Conservation (phyloP, 2,888 invertebrate species). For the Prenolepis imparis region DNA sequence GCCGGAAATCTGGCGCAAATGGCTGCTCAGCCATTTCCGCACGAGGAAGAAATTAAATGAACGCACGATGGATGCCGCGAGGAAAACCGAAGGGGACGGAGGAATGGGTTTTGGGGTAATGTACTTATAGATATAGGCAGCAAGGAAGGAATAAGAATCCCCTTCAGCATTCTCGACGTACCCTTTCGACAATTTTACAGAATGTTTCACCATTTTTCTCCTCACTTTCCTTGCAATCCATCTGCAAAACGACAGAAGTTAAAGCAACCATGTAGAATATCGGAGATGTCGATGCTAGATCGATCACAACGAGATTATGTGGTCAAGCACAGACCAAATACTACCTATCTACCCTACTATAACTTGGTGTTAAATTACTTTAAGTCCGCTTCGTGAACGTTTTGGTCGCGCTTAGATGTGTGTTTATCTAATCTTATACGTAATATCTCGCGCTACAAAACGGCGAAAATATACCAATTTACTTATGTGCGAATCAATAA, state of each 20-base stretch:
- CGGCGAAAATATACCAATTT: background rate
- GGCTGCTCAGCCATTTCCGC: slow-evolving; percentile 86
- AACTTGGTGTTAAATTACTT: background rate
- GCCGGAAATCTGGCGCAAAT: slow-evolving; percentile 85
- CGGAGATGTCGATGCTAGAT: slow-evolving; percentile 35
- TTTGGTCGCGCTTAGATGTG: background rate
- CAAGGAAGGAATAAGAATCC: slow-evolving; percentile 70
- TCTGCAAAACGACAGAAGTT: slow-evolving; percentile 13
- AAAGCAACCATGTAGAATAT: slow-evolving; percentile 14
- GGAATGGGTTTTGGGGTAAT: slow-evolving; percentile 71
- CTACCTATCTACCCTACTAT: background rate
- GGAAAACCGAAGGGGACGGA: slow-evolving; percentile 51
- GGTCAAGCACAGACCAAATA: background rate
- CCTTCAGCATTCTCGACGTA: slow-evolving; percentile 63
- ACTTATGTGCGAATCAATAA: background rate
- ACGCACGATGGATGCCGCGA: slow-evolving; percentile 75
- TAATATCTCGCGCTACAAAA: background rate
- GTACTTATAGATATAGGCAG: slow-evolving; percentile 78
- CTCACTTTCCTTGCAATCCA: background rate
- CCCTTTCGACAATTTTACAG: slow-evolving; percentile 68
- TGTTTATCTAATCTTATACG: background rate
- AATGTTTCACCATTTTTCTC: slow-evolving; percentile 69
- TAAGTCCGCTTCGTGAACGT: background rate
- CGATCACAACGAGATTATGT: slow-evolving; percentile 22
- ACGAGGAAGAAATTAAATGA: slow-evolving; percentile 82